Evolutionary conservation across 2,113 vertebrate genomes (phyloP), one percentile per base, ranked within the genome.

Genomic region (Percopsis transmontana): DNA sequence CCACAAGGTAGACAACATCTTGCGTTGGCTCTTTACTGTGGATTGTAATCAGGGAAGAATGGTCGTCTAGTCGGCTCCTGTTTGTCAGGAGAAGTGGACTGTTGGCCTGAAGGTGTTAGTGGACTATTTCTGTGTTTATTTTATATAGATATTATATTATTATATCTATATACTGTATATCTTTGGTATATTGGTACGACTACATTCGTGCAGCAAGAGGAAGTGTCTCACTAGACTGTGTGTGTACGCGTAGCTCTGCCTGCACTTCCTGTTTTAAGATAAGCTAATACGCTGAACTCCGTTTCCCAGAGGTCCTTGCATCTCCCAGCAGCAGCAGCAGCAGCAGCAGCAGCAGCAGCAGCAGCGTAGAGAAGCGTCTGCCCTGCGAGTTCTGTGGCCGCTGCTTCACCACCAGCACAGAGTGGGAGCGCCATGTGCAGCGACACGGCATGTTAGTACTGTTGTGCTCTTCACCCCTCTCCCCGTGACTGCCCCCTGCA

Each of bases 351-450:
- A 80, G 13, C 2, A 92, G 92, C 68, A 82, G 58, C 69, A 85
- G 61, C 0, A 88, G 88, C 58, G 72, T 5, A 1, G 96, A 93
- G 79, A 98, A 95, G 61, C 94, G 96, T 38, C 94, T 97, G 79
- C 95, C 96, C 0, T 99, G 97, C 1, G 97, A 99, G 88, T 99
- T 99, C 90, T 99, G 97, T 5, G 97, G 97, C 45, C 94, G 97
- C 64, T 94, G 94, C 0, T 99, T 99, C 86, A 92, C 93, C n/a
- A 94, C 95, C 86, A 94, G 93, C 83, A 89, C 92, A 0, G 96
- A 99, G 77, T 99, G 97, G 97, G 97, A 99, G 60, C 88, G 96
- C 4, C 97, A 99, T 0, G 97, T 99, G 68, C 93, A 96, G 74
- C 95, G 97, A 67, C 97, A 99, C 0, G 95, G 97, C 92, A 97